phyloP scores from a whole-genome alignment of 2,888 invertebrate species.

The Hypomecis atomaria region DNA sequence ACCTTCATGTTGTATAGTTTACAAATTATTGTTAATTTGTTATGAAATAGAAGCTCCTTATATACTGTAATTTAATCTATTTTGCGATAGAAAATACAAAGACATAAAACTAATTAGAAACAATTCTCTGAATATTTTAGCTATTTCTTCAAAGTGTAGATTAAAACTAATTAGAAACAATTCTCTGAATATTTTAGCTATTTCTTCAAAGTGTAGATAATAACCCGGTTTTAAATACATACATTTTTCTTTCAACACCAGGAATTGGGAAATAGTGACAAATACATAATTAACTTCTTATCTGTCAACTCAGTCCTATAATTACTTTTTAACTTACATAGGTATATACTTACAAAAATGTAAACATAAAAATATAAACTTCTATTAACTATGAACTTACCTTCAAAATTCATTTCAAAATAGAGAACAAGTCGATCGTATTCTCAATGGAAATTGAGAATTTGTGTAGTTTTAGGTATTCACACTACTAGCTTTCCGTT shows the following conservation, averaged over 20 bases:
- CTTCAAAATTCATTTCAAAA: too few species aligned
- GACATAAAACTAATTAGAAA: slow-evolving; percentile 10
- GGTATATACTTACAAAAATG: too few species aligned
- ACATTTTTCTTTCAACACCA: background rate
- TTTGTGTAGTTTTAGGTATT: too few species aligned
- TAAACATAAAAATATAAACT: too few species aligned
- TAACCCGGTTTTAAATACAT: slow-evolving; percentile 37
- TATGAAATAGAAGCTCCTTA: background rate
- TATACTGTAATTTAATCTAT: slow-evolving; percentile 19
- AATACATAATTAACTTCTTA: background rate
- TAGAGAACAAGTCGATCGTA: too few species aligned
- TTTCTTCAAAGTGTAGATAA: background rate
- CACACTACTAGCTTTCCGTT: too few species aligned
- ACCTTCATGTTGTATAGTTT: slow-evolving; percentile 20
- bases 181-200: slow-evolving; percentile 25
- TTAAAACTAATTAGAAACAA: slow-evolving; percentile 4
- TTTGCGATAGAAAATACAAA: background rate
- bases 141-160: background rate
- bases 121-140: slow-evolving; percentile 25
- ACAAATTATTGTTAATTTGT: background rate
- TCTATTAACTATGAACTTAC: too few species aligned
- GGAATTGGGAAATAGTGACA: background rate
- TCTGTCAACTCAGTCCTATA: too few species aligned
- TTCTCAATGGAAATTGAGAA: too few species aligned
- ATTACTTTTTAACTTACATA: too few species aligned